Conservation (phyloP, 2,113 vertebrate genomes). For the Hydropotes inermis region DNA sequence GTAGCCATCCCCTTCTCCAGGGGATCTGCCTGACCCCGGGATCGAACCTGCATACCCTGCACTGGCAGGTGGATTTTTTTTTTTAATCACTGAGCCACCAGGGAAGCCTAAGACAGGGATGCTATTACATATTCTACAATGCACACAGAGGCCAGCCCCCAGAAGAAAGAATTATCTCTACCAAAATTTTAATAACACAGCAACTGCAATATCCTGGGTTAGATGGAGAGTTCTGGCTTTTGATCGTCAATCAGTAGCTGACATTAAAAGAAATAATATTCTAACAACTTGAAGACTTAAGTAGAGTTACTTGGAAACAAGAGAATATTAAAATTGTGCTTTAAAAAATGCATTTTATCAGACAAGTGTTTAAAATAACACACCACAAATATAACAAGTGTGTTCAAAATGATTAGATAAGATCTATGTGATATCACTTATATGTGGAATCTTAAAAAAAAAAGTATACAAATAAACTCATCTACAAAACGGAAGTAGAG, state of each 20-base stretch:
- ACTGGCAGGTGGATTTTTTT: neutral
- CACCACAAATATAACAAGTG: neutral
- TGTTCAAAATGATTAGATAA: neutral
- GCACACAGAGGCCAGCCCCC: neutral
- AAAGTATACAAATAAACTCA: neutral
- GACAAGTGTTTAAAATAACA: neutral
- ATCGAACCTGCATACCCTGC: neutral
- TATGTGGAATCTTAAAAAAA: neutral
- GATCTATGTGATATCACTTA: neutral
- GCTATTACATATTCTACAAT: neutral
- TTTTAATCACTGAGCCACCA: neutral
- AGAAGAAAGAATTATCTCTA: neutral
- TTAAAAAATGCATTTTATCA: neutral
- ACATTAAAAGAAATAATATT: neutral
- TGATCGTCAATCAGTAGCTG: neutral
- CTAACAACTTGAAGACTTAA: neutral
- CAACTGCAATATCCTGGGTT: neutral
- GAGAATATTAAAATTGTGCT: neutral
- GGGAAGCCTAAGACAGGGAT: neutral
- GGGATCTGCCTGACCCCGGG: neutral
- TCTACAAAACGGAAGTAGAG: neutral
- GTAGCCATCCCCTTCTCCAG: neutral
- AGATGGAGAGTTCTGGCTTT: neutral
- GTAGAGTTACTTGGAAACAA: neutral
- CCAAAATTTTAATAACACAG: neutral